A percentile compares a stretch with the other conserved stretches of the same genome.
Conservation (phyloP, 2,113 vertebrate genomes). For the Microtus oregoni region DNA sequence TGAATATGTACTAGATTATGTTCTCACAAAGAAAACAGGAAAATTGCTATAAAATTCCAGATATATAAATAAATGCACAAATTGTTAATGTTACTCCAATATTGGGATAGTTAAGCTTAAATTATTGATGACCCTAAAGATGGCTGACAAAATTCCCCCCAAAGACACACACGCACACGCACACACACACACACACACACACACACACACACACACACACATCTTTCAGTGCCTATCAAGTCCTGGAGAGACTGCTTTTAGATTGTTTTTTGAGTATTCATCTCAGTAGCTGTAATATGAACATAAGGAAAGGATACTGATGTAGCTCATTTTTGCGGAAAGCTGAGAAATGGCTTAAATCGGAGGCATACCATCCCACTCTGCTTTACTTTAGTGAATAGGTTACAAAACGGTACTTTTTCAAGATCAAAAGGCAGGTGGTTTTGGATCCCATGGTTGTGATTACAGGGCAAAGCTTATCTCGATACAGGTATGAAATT, state of each 20-base stretch:
- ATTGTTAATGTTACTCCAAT: conserved; percentile 16
- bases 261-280: conserved; percentile 68
- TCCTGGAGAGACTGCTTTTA: conserved; percentile 15
- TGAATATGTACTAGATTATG: not conserved
- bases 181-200: not conserved
- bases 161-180: not conserved
- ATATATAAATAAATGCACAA: not conserved
- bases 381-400: conserved; percentile 56
- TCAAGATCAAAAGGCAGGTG: conserved; percentile 43
- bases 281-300: conserved; percentile 27
- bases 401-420: conserved; percentile 60
- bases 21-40: not conserved
- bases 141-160: not conserved
- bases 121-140: conserved; percentile 30
- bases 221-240: conserved; percentile 45
- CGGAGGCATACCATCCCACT: not conserved
- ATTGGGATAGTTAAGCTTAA: not conserved
- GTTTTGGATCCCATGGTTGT: conserved; percentile 17
- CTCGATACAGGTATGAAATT: conserved; percentile 9
- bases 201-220: not conserved
- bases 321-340: conserved; percentile 46
- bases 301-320: conserved; percentile 33
- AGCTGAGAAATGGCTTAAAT: conserved; percentile 53
- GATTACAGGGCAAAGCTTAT: conserved; percentile 41
- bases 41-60: not conserved